Base-by-base conservation (phyloP, 1,140 invertebrate species). In the Orius insidiosus region DNA sequence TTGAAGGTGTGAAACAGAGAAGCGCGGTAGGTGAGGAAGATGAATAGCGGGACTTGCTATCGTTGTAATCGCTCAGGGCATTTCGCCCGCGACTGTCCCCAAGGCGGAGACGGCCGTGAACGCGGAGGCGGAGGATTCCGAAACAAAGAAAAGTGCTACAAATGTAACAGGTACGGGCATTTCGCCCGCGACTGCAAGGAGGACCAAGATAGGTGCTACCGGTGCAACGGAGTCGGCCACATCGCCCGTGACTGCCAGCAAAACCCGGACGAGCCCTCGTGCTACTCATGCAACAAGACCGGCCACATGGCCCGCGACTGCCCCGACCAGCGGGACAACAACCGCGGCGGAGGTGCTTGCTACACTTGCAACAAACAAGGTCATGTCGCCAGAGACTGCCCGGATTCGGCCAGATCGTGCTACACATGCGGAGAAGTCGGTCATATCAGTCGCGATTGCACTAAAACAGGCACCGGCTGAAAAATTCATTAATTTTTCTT, bases 121-220 rank as follows among this genome's bases (percentile, higher is more conserved):
- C 47, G 54, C 14, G 53, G 63, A 44, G 74, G n/a, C 47, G 62
- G 58, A 15, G 59, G 58, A 52, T 63, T 65, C 44, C 65, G 76
- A 53, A 67, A 68, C 33, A 74, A 77, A 52, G 80, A 84, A 55
- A 85, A 85, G 68, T 94, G 89, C 68, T 93, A 85, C 75, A 93
- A 90, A 68, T 96, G 89, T 68, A 93, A 93, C 67, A 74, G 84
- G 63, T 78, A 80, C 59, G 89, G 88, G 36, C 87, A 93, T 65
- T 90, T 90, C 62, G 87, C 87, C 53, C 76, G 87, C 52, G 85
- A 90, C 55, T 93, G 87, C 70, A 84, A 84, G 60, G 83, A 87
- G 62, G 79, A 81, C 56, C 76, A 61, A 48, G 63, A 85, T 60
- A 71, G 80, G 53, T 89, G 84, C 68, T 88, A 88, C 63, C 78